These are phyloP conservation scores for Dioctria linearis DNA, from an alignment of 2,888 invertebrate species.

Conservation along the genomic window DNA sequence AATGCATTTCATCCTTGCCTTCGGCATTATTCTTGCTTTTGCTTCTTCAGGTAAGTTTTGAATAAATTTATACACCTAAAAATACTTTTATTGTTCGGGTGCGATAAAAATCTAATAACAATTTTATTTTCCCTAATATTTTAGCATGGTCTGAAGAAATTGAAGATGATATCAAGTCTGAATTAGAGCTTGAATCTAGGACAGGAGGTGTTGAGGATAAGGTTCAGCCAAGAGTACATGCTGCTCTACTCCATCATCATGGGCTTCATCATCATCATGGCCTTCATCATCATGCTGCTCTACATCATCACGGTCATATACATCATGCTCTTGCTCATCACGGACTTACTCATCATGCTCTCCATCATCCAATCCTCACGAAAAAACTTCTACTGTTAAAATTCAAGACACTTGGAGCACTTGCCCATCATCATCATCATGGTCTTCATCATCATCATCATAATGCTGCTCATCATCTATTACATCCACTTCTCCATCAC, in stretches of 20 bases:
- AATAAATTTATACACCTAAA: not conserved
- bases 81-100: not conserved
- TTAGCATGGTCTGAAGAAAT: not conserved
- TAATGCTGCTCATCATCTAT: not conserved
- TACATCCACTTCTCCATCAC: not conserved
- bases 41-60: conserved; percentile 17
- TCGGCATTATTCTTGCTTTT: not conserved
- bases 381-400: conserved; percentile 34
- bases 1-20: conserved; percentile 27
- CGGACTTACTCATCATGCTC: conserved; percentile 3
- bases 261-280: conserved; percentile 6
- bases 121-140: not conserved
- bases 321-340: conserved; percentile 1
- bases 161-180: conserved; percentile 9
- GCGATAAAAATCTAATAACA: no score
- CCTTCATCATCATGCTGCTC: not conserved
- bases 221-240: conserved; percentile 17
- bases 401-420: conserved; percentile 15
- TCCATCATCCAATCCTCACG: conserved; percentile 30
- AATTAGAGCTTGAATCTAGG: conserved; percentile 15
- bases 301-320: not conserved
- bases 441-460: conserved; percentile 6
- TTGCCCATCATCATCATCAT: conserved; percentile 30
- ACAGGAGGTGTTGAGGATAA: conserved; percentile 18
- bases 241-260: not conserved